Base-by-base conservation (phyloP, 2,888 invertebrate species). In the Eupithecia insigniata region DNA sequence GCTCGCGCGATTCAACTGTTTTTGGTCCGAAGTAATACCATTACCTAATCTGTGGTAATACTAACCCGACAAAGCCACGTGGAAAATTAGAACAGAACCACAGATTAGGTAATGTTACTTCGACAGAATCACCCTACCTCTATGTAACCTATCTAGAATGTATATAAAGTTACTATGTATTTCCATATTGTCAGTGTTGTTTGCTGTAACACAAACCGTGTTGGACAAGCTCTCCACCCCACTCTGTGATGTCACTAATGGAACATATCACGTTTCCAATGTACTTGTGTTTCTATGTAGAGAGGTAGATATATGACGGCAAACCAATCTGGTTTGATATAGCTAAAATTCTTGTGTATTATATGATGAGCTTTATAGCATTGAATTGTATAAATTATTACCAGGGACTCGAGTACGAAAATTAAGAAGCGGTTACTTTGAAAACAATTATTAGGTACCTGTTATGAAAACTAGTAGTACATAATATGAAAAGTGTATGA, bases 161-260 rank as follows among this genome's bases (percentile, higher is more conserved):
- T 51, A 51, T 55, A 26, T 1, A 3, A n/a, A 58, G 34, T 18
- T 55, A 51, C 43, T 46, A 30, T 32, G 60, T 36, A 61, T 68
- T 61, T 32, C 46, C 46, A 69, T 68, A 67, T 67, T 39, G 71
- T 39, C 71, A 67, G 14, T 22, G 28, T 34, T 76, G 76, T 77
- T 75, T 76, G 55, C 67, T 30, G 75, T 36, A 73, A 76, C 73
- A 39, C 62, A 71, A 73, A 10, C 60, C 67, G 61, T 74, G 74
- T 76, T 74, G 68, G 70, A 74, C 79, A 77, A 67, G 74, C 77
- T 73, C 76, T 80, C 74, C 58, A 36, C 10, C 39, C 34, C 26
- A 32, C 60, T 66, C 46, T 8, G 55, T 66, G 70, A 51, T 22
- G 46, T 70, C 65, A 68, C 60, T 61, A 61, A 43, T 68, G 67